Evolutionary conservation across 2,113 vertebrate species (phyloP), one percentile per base, ranked within the genome.

Genomic region (Xyrauchen texanus): DNA sequence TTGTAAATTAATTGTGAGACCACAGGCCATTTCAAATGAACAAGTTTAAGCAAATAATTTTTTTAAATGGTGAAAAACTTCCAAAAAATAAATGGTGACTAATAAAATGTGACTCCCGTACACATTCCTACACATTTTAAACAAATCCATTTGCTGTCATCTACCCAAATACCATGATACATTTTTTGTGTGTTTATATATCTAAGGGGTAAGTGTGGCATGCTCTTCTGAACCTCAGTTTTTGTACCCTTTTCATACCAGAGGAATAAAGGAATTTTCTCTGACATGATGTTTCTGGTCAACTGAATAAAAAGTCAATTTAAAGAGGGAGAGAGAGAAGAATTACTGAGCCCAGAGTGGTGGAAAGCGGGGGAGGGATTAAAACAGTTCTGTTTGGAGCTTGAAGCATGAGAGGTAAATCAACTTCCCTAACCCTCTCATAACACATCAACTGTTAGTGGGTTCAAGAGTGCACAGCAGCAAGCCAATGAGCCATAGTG

Each of bases 401-500:
- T 67, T 61, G 21, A 64, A 45, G 77, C 68, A 55, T 68, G 16
- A 65, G 67, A 8, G 34, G 57, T 76, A 55, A 70, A 65, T 60
- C 51, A 71, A 45, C 16, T 61, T 67, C 45, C 15, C 57, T 51
- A 44, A 53, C 42, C 13, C 42, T 76, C 64, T 42, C 57, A 65
- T 77, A 53, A 77, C 57, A 74, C 63, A 65, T 73, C 34, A 60
- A 11, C 53, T 42, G 9, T 57, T 42, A 21, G 16, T 16, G 12
- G 55, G 72, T 62, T 82, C 21, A 45, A 53, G 44, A 78, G 57
- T 62, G 71, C 51, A 68, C 34, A 60, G 58, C 46, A 44, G 61
- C 55, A 83, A 80, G 75, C 70, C 67, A 81, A 74, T 62, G 53
- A 75, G 64, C 58, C 53, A 64, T 68, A 71, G 78, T 68, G 55